A percentile compares a stretch with the other conserved stretches of the same genome.
phyloP scores from a whole-genome alignment of 1,140 invertebrate genomes.

The Danaus plexippus region DNA sequence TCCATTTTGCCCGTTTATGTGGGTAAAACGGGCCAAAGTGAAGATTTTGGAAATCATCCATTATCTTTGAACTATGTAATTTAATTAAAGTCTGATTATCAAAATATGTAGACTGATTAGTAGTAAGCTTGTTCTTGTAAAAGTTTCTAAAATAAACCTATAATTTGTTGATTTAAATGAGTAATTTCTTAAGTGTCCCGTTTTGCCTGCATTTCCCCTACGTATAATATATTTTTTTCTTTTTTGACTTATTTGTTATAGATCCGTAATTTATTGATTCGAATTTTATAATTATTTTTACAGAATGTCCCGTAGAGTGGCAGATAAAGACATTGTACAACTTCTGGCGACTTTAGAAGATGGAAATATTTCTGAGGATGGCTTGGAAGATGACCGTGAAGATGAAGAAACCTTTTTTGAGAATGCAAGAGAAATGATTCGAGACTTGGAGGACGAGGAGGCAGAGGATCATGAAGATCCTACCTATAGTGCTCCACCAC shows the following conservation, averaged over 20 bases:
- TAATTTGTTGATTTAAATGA: too few relatives aligned
- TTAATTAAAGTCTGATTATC: too few relatives aligned
- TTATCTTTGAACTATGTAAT: too few relatives aligned
- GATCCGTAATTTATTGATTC: slow-evolving; percentile 33
- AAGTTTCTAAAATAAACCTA: too few relatives aligned
- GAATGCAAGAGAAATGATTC: slow-evolving; percentile 29
- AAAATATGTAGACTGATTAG: too few relatives aligned
- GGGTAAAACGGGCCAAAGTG: too few relatives aligned
- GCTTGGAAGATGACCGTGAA: slow-evolving; percentile 33
- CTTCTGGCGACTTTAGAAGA: slow-evolving; percentile 32
- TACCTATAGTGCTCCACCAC: slow-evolving; percentile 34
- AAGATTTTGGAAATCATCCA: too few relatives aligned
- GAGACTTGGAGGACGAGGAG: slow-evolving; percentile 30
- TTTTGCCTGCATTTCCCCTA: too few relatives aligned
- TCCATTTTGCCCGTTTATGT: too few relatives aligned
- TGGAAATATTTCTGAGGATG: slow-evolving; percentile 35
- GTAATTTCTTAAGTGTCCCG: too few relatives aligned
- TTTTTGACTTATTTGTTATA: slow-evolving; percentile 33
- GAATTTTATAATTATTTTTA: slow-evolving; percentile 32
- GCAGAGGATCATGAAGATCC: slow-evolving; percentile 30
- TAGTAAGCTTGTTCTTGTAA: too few relatives aligned
- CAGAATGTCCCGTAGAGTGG: slow-evolving; percentile 29
- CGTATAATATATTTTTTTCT: slow-evolving; percentile 27
- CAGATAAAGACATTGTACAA: slow-evolving; percentile 31
- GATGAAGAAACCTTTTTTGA: slow-evolving; percentile 29